phyloP scores from a whole-genome alignment of 2,113 vertebrate species.

The Callorhinus ursinus region DNA sequence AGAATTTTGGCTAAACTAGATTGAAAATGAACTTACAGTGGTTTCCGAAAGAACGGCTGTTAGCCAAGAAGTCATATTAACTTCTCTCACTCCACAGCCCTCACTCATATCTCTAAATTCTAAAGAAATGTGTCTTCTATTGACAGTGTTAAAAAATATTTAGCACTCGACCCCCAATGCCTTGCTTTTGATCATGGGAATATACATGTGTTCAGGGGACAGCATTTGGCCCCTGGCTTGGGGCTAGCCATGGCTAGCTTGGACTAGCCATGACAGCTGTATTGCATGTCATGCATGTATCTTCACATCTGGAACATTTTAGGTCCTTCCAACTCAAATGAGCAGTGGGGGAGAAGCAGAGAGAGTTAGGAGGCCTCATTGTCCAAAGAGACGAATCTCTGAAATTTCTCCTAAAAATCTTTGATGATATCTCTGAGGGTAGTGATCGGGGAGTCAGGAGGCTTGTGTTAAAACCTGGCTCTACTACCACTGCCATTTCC shows the following conservation, averaged over 20 bases:
- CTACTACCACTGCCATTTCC: neutral
- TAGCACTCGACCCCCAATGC: neutral
- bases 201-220: neutral
- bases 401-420: conserved; percentile 17
- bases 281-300: neutral
- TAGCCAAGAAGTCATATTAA: conserved; percentile 14
- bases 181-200: neutral
- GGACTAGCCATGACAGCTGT: neutral
- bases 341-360: neutral
- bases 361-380: neutral
- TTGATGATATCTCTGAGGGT: neutral
- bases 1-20: neutral
- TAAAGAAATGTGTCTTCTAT: neutral
- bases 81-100: neutral
- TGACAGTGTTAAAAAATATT: neutral
- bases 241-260: neutral
- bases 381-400: conserved; percentile 1
- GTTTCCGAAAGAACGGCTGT: neutral
- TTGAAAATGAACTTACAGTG: conserved; percentile 13
- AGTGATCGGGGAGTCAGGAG: neutral
- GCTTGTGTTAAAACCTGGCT: neutral
- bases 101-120: neutral
- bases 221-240: neutral
- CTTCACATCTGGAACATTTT: conserved; percentile 18
- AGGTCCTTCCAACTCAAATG: neutral